Evolutionary conservation across 2,797 vertebrate species (phyloP).

Genomic region (Protosalanx chinensis): DNA sequence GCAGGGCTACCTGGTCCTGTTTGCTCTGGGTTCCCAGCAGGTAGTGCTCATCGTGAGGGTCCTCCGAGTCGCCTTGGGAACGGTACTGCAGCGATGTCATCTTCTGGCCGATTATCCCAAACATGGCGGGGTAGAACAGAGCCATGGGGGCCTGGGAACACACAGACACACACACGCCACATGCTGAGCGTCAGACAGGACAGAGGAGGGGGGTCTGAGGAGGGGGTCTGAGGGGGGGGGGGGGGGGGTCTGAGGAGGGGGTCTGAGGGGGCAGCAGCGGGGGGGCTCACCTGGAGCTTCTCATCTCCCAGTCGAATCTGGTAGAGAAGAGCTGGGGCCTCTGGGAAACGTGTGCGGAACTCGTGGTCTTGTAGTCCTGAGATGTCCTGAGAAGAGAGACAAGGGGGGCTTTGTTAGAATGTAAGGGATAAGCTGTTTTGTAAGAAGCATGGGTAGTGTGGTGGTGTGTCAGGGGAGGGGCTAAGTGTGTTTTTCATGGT

Average conservation of each 20-base stretch:
- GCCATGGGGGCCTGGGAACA: slow-evolving; percentile 89
- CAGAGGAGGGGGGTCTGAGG: too few species aligned
- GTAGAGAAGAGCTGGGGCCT: slow-evolving; percentile 87
- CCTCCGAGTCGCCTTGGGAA: slow-evolving; percentile 90
- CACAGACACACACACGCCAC: neutral
- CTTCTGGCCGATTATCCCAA: slow-evolving; percentile 96
- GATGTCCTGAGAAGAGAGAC: slow-evolving; percentile 78
- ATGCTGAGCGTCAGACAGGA: too few species aligned
- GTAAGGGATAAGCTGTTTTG: too few species aligned
- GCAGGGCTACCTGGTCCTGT: slow-evolving; percentile 86
- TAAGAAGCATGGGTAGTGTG: neutral
- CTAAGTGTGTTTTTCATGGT: too few species aligned
- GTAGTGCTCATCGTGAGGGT: slow-evolving; percentile 96
- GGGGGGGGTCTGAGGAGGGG: too few species aligned
- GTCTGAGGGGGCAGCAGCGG: too few species aligned
- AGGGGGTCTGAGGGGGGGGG: too few species aligned
- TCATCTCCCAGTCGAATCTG: slow-evolving; percentile 94
- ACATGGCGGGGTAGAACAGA: slow-evolving; percentile 93
- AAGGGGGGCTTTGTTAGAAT: too few species aligned
- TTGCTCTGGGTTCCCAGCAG: slow-evolving; percentile 95
- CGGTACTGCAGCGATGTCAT: slow-evolving; percentile 91
- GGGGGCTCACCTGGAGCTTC: slow-evolving; percentile 84
- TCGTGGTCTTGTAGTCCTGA: slow-evolving; percentile 96
- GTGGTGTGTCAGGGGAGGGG: too few species aligned
- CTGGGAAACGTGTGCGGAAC: slow-evolving; percentile 93